Base-by-base conservation (phyloP, 2,888 invertebrate species). In the Unio pictorum region DNA sequence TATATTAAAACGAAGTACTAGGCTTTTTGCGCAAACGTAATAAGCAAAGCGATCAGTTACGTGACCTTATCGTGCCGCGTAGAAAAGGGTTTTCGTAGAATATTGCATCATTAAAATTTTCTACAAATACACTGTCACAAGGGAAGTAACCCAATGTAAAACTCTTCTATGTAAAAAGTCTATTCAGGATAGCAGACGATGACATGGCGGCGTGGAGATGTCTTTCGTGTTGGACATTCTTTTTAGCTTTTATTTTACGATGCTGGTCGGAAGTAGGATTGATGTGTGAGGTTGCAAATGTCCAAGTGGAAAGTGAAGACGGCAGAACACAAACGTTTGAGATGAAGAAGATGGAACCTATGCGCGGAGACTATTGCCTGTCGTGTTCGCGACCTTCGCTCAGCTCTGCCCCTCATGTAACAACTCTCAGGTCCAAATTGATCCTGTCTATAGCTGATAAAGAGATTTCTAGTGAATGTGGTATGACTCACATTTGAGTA, bases 281-380 rank as follows among this genome's bases (percentile, higher is more conserved):
- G 45, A 77, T 71, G 74, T 77, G 77, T 55, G 77, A 77, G n/a
- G 74, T 77, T 56, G 81, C 84, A 64, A 84, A 83, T 68, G 79
- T 86, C 20, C 82, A 86, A 67, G 84, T 86, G 15, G 84, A 84
- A 69, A 83, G 76, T 55, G 84, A 84, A 78, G 84, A 84, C 77
- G 86, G 86, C 4, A 79, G 81, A 55, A 81, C 79, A 58, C 84
- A 86, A 55, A 80, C 81, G 20, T 84, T 86, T 72, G 83, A 86
- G 70, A 79, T 84, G 68, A 85, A 85, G 64, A 75, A 79, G 30
- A 63, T 86, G 17, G 83, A 84, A 60, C 78, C 79, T 3, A 72
- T 76, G n/a, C 78, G 79, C 55, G 80, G 79, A 30, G 79, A 80
- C 65, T 73, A 80, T 6, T 84, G 84, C 69, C 71, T 79, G 17